phyloP scores from a whole-genome alignment of 2,888 invertebrate genomes.

The Celastrina argiolus region DNA sequence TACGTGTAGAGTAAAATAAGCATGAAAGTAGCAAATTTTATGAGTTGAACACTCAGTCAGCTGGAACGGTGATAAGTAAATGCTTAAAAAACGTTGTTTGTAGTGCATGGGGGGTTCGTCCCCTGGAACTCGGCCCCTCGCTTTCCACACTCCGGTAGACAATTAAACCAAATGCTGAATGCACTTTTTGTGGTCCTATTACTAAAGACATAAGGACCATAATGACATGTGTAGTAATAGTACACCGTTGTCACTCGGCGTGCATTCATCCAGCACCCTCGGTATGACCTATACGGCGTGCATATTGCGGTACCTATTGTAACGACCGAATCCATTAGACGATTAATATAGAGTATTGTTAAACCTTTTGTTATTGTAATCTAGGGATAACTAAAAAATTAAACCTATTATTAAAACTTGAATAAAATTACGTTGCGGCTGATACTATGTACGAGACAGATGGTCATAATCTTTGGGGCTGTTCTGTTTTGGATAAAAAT shows the following conservation, averaged over 20 bases:
- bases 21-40: constrained; percentile 5
- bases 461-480: not conserved
- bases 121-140: constrained; percentile 64
- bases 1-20: not conserved
- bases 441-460: not conserved
- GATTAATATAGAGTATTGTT: constrained; percentile 65
- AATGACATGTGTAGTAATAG: constrained; percentile 36
- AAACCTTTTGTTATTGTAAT: constrained; percentile 40
- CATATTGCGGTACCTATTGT: constrained; percentile 69
- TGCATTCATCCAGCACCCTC: constrained; percentile 71
- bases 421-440: constrained; percentile 1
- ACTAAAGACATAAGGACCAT: constrained; percentile 42
- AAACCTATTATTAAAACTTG: constrained; percentile 5
- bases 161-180: constrained; percentile 43
- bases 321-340: constrained; percentile 66
- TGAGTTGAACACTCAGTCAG: constrained; percentile 40
- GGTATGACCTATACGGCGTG: constrained; percentile 67
- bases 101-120: constrained; percentile 53
- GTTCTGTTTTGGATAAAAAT: not conserved
- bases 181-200: constrained; percentile 40
- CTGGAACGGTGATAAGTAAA: constrained; percentile 54
- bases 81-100: constrained; percentile 51
- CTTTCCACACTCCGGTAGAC: constrained; percentile 61
- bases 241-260: constrained; percentile 38
- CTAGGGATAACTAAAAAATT: constrained; percentile 32